These are phyloP conservation scores for Dinoponera quadriceps DNA, from an alignment of 1,140 invertebrate genomes.

Conservation along the genomic window DNA sequence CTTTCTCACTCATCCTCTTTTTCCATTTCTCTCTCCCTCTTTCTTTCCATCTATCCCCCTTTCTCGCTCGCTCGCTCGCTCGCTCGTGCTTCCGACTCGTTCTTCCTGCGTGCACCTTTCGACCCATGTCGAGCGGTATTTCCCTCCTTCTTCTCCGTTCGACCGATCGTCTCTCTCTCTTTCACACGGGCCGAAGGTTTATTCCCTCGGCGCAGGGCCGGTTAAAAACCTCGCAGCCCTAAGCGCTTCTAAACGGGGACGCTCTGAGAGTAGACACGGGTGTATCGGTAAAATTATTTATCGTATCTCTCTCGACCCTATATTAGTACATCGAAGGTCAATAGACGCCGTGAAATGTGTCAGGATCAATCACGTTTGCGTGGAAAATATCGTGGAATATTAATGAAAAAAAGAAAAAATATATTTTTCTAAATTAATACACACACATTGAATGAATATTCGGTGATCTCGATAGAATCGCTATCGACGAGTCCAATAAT, in stretches of 20 bases:
- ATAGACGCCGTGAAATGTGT: neutral
- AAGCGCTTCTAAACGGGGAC: constrained; percentile 13
- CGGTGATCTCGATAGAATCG: no score
- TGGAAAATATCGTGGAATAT: neutral
- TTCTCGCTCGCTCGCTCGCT: constrained; percentile 14
- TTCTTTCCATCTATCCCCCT: constrained; percentile 2
- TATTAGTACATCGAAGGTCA: neutral
- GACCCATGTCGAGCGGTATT: constrained; percentile 29
- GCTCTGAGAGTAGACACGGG: neutral
- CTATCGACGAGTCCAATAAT: no score
- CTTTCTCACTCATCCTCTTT: neutral
- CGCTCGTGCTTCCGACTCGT: constrained; percentile 17
- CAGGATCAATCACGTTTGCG: neutral
- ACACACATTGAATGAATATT: no score
- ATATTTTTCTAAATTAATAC: neutral
- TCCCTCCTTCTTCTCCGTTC: constrained; percentile 3
- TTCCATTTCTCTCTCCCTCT: neutral
- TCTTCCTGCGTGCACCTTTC: constrained; percentile 23
- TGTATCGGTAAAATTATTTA: constrained; percentile 31
- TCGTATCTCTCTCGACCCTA: neutral
- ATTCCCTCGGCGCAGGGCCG: constrained; percentile 41
- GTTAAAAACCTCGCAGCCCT: constrained; percentile 48
- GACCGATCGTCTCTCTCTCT: constrained; percentile 18
- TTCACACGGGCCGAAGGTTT: constrained; percentile 16
- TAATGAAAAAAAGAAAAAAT: neutral